phyloP scores from a whole-genome alignment of 2,797 vertebrate species.

The Poecilia wingei region DNA sequence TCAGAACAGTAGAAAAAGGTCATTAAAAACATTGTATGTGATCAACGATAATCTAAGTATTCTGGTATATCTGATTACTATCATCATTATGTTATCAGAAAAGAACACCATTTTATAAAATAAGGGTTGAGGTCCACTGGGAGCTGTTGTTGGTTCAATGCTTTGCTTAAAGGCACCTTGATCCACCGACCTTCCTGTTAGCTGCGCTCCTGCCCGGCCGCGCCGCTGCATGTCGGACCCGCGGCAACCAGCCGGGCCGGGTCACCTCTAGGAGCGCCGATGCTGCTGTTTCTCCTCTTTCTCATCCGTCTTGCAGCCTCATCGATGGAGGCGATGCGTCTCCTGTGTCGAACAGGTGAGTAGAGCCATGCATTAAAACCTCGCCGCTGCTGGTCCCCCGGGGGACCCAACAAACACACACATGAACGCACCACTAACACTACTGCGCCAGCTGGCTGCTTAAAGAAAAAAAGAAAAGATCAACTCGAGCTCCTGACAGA shows the following conservation, averaged over 20 bases:
- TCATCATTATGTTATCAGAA: neutral
- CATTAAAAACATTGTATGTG: neutral
- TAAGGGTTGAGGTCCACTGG: neutral
- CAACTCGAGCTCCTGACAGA: constrained; percentile 62
- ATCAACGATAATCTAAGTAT: neutral
- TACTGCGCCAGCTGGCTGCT: constrained; percentile 67
- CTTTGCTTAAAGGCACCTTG: constrained; percentile 70
- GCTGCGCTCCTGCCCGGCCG: neutral
- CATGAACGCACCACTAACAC: constrained; percentile 19
- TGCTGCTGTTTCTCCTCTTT: constrained; percentile 57
- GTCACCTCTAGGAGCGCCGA: constrained; percentile 79
- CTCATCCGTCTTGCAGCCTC: constrained; percentile 73
- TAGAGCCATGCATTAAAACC: constrained; percentile 73
- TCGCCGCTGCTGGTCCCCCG: constrained; percentile 34
- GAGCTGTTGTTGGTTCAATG: constrained; percentile 12
- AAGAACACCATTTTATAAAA: neutral
- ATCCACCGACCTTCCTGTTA: constrained; percentile 29
- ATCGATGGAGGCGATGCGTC: constrained; percentile 64
- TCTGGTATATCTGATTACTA: neutral
- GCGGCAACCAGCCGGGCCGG: constrained; percentile 36
- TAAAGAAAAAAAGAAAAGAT: constrained; percentile 25
- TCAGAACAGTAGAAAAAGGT: neutral
- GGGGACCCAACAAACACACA: constrained; percentile 31
- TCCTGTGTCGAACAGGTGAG: constrained; percentile 74
- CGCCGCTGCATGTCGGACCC: neutral